Conservation (phyloP, 2,888 invertebrate genomes). For the Protonemura montana region DNA sequence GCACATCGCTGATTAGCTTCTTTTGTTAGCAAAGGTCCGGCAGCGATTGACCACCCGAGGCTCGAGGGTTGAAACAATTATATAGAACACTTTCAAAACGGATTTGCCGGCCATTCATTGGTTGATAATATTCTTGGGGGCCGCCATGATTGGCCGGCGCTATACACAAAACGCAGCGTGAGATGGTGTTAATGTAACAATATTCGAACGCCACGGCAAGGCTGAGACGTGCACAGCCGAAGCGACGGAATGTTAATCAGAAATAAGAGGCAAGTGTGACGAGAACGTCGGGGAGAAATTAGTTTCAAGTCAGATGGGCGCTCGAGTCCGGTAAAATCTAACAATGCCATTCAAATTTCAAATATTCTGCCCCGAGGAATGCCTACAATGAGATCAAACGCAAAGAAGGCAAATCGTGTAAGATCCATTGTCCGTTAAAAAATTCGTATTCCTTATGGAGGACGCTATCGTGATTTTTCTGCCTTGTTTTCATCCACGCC, state of each 20-base stretch:
- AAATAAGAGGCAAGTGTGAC: background rate
- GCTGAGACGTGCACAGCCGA: too few species aligned
- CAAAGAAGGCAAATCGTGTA: too few species aligned
- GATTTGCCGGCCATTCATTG: too few species aligned
- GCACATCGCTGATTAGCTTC: background rate
- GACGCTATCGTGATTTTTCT: too few species aligned
- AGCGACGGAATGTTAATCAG: background rate
- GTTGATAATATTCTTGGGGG: too few species aligned
- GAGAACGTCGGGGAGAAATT: background rate
- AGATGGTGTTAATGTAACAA: background rate
- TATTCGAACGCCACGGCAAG: too few species aligned
- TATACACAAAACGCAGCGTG: background rate
- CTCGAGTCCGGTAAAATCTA: background rate
- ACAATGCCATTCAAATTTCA: background rate
- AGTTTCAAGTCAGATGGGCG: background rate
- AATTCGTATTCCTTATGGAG: background rate
- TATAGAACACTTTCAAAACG: too few species aligned
- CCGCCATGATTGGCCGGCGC: background rate
- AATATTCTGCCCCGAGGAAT: background rate
- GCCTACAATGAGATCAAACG: background rate
- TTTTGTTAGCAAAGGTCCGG: background rate
- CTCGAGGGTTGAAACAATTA: background rate
- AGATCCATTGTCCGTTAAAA: background rate
- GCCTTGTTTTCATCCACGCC: too few species aligned
- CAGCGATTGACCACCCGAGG: background rate